Evolutionary conservation across 2,888 invertebrate genomes (phyloP).

Genomic region (Drosophila formosana): DNA sequence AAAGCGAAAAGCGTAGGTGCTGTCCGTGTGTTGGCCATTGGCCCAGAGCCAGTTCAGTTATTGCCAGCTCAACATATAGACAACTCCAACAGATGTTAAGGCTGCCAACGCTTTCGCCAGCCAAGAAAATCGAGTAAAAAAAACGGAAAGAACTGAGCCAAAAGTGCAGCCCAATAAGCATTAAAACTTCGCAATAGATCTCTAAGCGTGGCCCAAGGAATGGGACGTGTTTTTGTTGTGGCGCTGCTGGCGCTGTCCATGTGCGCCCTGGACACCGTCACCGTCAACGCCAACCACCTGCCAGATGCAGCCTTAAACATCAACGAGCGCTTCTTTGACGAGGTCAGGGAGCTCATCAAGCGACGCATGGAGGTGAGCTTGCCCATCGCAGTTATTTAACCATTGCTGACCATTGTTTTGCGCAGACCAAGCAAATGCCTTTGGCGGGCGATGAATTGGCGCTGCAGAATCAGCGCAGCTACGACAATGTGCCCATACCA

Average conservation of each 20-base stretch:
- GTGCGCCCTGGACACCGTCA: slow-evolving; percentile 19
- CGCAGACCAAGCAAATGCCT: slow-evolving; percentile 59
- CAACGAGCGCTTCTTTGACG: slow-evolving; percentile 86
- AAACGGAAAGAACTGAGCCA: slow-evolving; percentile 10
- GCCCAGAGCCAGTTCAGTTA: slow-evolving; percentile 65
- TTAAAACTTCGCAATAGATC: background rate
- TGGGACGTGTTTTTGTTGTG: slow-evolving; percentile 52
- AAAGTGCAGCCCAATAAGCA: slow-evolving; percentile 20
- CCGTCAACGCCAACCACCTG: slow-evolving; percentile 68
- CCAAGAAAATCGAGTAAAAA: slow-evolving; percentile 43
- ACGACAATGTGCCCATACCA: slow-evolving; percentile 66
- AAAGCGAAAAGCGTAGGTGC: slow-evolving; percentile 74
- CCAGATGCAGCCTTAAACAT: slow-evolving; percentile 67
- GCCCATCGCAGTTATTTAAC: background rate
- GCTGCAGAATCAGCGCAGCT: slow-evolving; percentile 64
- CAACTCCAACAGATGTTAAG: slow-evolving; percentile 74
- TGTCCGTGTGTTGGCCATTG: slow-evolving; percentile 51
- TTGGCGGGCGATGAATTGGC: slow-evolving; percentile 62
- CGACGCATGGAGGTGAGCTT: slow-evolving; percentile 82
- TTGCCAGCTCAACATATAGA: slow-evolving; percentile 77
- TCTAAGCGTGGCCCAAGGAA: slow-evolving; percentile 14
- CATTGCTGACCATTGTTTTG: background rate
- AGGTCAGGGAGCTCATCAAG: slow-evolving; percentile 86
- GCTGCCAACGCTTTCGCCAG: slow-evolving; percentile 27
- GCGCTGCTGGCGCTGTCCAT: slow-evolving; percentile 50